Percentiles rank a stretch among this genome's conserved stretches.
Conservation (phyloP, 1,140 invertebrate species). For the Bombus huntii region DNA sequence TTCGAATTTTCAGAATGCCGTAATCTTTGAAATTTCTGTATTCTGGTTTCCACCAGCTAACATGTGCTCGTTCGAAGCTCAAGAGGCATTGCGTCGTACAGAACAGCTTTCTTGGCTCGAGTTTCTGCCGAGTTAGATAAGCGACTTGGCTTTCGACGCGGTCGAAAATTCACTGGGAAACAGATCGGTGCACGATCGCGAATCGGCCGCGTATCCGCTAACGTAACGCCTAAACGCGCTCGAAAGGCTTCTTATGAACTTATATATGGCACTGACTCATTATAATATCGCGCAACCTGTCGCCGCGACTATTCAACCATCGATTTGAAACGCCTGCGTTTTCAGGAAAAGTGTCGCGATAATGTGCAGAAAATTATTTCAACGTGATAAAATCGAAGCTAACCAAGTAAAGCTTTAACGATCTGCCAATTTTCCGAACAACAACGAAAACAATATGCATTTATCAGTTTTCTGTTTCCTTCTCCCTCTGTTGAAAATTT, state of each 20-base stretch:
- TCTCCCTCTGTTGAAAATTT: background rate
- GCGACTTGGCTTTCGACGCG: background rate
- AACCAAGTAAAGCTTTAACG: background rate
- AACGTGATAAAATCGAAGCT: background rate
- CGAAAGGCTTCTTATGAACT: constrained; percentile 35
- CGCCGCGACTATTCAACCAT: constrained; percentile 6
- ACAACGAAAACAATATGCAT: background rate
- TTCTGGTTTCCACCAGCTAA: background rate
- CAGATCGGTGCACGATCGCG: background rate
- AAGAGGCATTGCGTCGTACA: background rate
- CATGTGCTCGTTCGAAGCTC: no score
- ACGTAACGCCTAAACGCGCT: constrained; percentile 12
- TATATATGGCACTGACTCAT: constrained; percentile 48
- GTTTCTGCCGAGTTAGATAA: background rate
- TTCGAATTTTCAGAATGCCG: no score
- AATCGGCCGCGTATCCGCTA: background rate
- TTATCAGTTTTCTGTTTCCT: background rate
- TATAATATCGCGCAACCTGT: constrained; percentile 51
- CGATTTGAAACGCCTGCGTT: background rate
- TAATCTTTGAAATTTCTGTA: background rate
- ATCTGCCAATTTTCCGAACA: background rate
- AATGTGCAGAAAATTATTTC: background rate
- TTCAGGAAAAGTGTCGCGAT: background rate
- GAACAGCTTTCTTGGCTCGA: constrained; percentile 13
- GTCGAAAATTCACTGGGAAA: constrained; percentile 3